Conservation (phyloP, 2,888 invertebrate genomes). For the Parthenolecanium corni region DNA sequence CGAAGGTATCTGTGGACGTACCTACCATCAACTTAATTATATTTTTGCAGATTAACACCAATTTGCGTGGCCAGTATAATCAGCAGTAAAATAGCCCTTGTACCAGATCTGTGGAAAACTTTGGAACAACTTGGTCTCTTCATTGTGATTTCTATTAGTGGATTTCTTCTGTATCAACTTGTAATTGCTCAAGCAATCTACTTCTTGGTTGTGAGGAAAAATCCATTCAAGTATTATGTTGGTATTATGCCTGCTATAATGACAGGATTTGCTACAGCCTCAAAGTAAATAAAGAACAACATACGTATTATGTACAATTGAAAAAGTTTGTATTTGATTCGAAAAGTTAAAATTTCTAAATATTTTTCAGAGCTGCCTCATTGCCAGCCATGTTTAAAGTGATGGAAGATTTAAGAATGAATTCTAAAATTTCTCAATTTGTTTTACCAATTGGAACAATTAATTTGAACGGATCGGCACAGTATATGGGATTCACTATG, state of each 20-base stretch:
- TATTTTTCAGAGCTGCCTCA: conserved; percentile 60
- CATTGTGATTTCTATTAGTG: conserved; percentile 68
- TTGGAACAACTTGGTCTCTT: conserved; percentile 48
- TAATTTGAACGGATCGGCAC: conserved; percentile 84
- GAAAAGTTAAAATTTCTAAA: background rate
- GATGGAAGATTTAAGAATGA: conserved; percentile 70
- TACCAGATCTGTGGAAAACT: conserved; percentile 50
- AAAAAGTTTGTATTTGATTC: no score
- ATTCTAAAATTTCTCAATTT: conserved; percentile 71
- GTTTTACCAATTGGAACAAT: conserved; percentile 83
- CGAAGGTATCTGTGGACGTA: no score
- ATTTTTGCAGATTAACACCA: conserved; percentile 53
- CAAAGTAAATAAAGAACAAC: conserved; percentile 58
- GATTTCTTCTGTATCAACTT: conserved; percentile 72
- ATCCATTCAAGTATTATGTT: conserved; percentile 77
- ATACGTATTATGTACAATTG: background rate
- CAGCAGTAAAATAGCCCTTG: conserved; percentile 64
- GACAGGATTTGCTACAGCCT: conserved; percentile 81
- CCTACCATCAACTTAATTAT: background rate
- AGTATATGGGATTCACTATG: conserved; percentile 78
- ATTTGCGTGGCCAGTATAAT: conserved; percentile 74
- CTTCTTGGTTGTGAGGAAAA: conserved; percentile 63
- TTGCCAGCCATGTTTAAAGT: conserved; percentile 68
- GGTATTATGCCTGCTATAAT: conserved; percentile 70
- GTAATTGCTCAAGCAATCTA: conserved; percentile 75